phyloP scores from a whole-genome alignment of 1,140 invertebrate genomes.

The Drosophila insularis region DNA sequence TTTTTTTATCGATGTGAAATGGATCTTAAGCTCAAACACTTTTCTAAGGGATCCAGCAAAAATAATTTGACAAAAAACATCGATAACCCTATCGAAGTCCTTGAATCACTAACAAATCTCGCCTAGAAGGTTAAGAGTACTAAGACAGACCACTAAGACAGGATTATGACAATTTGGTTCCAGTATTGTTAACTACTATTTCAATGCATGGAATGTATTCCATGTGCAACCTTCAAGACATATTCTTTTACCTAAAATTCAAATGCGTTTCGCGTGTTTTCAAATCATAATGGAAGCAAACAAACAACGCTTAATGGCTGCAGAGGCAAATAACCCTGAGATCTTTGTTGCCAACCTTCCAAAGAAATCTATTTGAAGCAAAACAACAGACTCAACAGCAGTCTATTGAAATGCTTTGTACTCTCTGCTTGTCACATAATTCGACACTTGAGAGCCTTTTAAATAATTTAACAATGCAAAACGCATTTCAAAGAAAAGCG shows the following conservation, averaged over 20 bases:
- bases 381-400: neutral
- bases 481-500: slow-evolving; percentile 4
- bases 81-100: no score
- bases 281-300: neutral
- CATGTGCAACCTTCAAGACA: neutral
- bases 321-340: slow-evolving; percentile 31
- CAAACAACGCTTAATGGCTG: neutral
- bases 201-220: neutral
- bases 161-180: no score
- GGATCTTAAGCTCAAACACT: no score
- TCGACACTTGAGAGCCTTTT: slow-evolving; percentile 11
- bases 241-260: neutral
- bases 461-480: slow-evolving; percentile 43
- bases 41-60: no score
- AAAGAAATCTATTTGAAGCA: neutral
- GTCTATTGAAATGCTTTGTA: slow-evolving; percentile 14
- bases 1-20: no score
- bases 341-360: neutral
- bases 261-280: neutral
- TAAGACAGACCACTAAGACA: no score
- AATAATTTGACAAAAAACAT: no score
- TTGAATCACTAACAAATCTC: no score
- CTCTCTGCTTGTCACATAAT: slow-evolving; percentile 17
- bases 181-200: no score
- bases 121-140: no score